Conservation (phyloP, 2,113 vertebrate species). For the human (Homo sapiens) region GRCh38 chr1:175021001-175021500, state of each 20-base stretch:
- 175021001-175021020: not conserved
- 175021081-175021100: not conserved
- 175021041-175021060: not conserved
- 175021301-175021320: not conserved
- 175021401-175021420: not conserved
- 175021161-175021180: not conserved
- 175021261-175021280: not conserved
- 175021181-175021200: not conserved
- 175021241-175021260: not conserved
- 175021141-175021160: not conserved
- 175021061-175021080: not conserved
- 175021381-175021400: not conserved
- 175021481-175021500: not conserved
- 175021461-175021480: not conserved
- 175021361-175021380: not conserved
- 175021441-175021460: too few relatives aligned
- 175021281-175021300: not conserved
- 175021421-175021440: not conserved
- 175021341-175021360: not conserved
- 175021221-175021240: not conserved
- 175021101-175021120: not conserved
- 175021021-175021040: not conserved
- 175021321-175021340: not conserved
- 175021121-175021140: not conserved
- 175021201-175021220: too few relatives aligned